phyloP scores from a whole-genome alignment of 1,140 invertebrate species.

The Bactericera cockerelli region DNA sequence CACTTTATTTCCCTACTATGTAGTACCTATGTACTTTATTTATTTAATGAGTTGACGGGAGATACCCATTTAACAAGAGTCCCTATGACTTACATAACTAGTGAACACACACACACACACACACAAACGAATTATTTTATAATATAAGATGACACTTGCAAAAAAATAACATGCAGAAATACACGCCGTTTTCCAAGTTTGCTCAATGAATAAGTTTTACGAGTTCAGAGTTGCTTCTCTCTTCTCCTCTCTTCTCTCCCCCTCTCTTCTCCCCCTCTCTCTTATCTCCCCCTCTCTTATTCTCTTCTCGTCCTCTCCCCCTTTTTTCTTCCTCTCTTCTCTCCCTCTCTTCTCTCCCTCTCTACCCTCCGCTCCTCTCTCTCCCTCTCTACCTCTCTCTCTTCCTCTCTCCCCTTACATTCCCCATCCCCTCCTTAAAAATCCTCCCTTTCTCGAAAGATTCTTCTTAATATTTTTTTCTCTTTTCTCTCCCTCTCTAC shows the following conservation, averaged over 20 bases:
- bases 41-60: no score
- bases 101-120: no score
- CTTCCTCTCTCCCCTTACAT: background rate
- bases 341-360: background rate
- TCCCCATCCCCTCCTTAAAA: background rate
- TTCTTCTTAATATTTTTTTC: background rate
- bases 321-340: background rate
- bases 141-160: no score
- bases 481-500: background rate
- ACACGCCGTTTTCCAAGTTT: no score
- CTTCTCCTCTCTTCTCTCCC: background rate
- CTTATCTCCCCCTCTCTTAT: background rate
- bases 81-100: no score
- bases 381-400: constrained; percentile 4
- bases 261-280: background rate
- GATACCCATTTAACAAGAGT: no score
- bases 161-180: no score
- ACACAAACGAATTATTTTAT: no score
- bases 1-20: no score
- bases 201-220: no score
- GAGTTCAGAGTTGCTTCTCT: no score
- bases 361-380: background rate
- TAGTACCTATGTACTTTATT: no score
- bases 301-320: background rate
- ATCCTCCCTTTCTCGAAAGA: background rate